phyloP scores from a whole-genome alignment of 2,888 invertebrate species.

The Anodontia alba region DNA sequence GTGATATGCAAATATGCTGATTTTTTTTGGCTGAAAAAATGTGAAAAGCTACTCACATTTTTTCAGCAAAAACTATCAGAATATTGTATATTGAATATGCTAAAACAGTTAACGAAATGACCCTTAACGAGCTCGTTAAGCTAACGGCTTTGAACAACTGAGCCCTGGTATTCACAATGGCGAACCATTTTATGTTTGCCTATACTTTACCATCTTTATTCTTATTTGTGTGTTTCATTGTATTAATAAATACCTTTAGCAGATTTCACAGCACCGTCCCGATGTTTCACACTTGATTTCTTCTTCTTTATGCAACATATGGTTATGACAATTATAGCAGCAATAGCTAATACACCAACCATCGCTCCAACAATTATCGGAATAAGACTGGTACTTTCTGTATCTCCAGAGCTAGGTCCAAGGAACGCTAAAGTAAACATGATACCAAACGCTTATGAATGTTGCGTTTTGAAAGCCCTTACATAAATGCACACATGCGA shows the following conservation, averaged over 20 bases:
- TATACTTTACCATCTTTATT: no score
- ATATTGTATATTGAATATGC: no score
- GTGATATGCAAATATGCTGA: no score
- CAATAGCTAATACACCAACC: slow-evolving; percentile 28
- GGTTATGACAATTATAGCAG: background rate
- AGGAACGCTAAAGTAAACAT: background rate
- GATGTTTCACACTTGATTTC: background rate
- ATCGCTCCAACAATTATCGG: slow-evolving; percentile 44
- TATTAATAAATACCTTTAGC: background rate
- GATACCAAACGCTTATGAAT: background rate
- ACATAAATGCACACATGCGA: background rate
- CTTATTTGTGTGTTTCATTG: no score
- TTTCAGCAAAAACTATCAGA: no score
- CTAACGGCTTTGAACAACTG: no score
- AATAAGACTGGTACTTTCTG: slow-evolving; percentile 20
- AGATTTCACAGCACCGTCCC: background rate
- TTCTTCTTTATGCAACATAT: slow-evolving; percentile 31
- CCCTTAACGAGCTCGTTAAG: no score
- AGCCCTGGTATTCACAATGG: no score
- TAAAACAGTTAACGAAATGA: no score
- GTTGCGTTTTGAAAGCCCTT: background rate
- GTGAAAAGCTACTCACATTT: no score
- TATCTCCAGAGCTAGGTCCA: background rate
- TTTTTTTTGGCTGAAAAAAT: no score
- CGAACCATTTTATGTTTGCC: no score